phyloP scores from a whole-genome alignment of 2,113 vertebrate genomes.

The Tringa solitaria region DNA sequence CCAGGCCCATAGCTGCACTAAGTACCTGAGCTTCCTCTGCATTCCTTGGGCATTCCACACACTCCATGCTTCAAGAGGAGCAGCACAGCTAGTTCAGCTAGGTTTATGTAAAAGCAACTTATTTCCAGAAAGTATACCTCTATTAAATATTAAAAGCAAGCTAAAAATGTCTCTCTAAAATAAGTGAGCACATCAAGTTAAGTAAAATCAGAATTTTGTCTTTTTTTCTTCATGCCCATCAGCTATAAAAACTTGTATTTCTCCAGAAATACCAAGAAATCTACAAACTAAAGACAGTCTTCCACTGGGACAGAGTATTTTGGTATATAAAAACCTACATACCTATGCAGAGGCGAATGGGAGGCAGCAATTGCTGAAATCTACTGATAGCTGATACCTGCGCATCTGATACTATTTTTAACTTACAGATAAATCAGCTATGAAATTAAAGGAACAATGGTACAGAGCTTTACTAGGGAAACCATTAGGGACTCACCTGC shows the following conservation, averaged over 20 bases:
- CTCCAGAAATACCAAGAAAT: neutral
- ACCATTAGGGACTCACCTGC: neutral
- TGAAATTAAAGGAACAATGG: neutral
- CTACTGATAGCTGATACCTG: neutral
- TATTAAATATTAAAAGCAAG: neutral
- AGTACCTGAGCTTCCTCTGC: constrained; percentile 34
- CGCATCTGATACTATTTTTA: neutral
- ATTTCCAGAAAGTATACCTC: neutral
- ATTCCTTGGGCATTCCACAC: constrained; percentile 49
- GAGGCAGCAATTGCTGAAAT: neutral
- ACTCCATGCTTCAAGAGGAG: neutral
- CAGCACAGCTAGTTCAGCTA: neutral
- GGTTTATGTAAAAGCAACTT: constrained; percentile 4
- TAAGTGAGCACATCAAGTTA: neutral
- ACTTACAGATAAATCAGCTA: neutral
- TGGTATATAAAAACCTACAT: neutral
- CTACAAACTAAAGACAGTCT: neutral
- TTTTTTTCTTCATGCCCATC: neutral
- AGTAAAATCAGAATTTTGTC: neutral
- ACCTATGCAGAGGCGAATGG: neutral
- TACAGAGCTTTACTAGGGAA: neutral
- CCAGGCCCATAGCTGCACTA: neutral
- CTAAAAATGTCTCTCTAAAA: neutral
- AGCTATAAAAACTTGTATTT: neutral
- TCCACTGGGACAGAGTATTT: neutral